phyloP scores from a whole-genome alignment of 2,888 invertebrate genomes.

The Meganola albula region DNA sequence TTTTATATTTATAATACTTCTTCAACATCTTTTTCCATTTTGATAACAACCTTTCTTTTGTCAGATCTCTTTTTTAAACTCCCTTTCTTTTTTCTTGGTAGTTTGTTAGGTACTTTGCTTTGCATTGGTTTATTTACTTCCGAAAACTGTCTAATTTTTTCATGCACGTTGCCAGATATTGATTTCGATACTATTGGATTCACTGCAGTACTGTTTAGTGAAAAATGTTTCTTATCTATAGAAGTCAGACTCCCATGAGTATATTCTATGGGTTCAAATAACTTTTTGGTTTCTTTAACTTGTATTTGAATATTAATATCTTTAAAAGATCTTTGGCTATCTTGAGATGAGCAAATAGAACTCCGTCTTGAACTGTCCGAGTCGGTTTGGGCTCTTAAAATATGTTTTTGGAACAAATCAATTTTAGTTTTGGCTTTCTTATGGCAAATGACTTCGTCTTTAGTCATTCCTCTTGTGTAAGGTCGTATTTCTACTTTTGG shows the following conservation, averaged over 20 bases:
- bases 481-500: slow-evolving; percentile 66
- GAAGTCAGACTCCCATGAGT: slow-evolving; percentile 41
- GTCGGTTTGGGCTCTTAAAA: slow-evolving; percentile 57
- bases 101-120: slow-evolving; percentile 42
- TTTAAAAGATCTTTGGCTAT: slow-evolving; percentile 37
- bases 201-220: slow-evolving; percentile 30
- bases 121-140: slow-evolving; percentile 35
- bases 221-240: slow-evolving; percentile 41
- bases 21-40: slow-evolving; percentile 65
- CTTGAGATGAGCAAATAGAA: slow-evolving; percentile 54
- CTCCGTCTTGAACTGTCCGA: slow-evolving; percentile 59
- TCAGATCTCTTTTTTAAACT: slow-evolving; percentile 56
- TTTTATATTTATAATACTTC: slow-evolving; percentile 44
- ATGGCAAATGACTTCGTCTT: slow-evolving; percentile 61
- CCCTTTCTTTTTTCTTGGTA: slow-evolving; percentile 50
- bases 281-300: slow-evolving; percentile 55
- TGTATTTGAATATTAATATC: slow-evolving; percentile 30
- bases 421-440: slow-evolving; percentile 68
- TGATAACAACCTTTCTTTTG: slow-evolving; percentile 50
- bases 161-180: slow-evolving; percentile 58
- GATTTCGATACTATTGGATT: slow-evolving; percentile 44
- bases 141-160: slow-evolving; percentile 67
- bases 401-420: slow-evolving; percentile 71
- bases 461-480: slow-evolving; percentile 56
- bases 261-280: slow-evolving; percentile 51